Evolutionary conservation across 2,888 invertebrate species (phyloP).

Genomic region (Patella pellucida): DNA sequence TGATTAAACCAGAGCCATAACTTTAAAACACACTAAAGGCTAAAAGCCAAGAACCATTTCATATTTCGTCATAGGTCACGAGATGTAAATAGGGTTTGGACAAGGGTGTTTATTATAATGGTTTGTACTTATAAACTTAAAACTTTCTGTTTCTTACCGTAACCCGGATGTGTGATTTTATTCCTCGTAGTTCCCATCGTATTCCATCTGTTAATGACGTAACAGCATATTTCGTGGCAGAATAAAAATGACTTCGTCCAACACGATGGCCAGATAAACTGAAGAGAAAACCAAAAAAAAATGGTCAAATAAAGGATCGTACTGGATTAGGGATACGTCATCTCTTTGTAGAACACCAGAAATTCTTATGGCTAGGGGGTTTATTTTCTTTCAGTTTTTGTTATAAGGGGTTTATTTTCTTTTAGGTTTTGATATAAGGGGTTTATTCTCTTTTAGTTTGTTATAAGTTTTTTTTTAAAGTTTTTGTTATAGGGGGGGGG

Average conservation of each 20-base stretch:
- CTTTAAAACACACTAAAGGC: not conserved
- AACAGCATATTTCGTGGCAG: conserved; percentile 32
- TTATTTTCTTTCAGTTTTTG: too few species aligned
- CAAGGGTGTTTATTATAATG: too few species aligned
- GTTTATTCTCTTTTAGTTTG: too few species aligned
- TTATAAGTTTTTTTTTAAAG: too few species aligned
- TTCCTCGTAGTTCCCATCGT: conserved; percentile 29
- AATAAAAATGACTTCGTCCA: conserved; percentile 35
- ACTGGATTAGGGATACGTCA: too few species aligned
- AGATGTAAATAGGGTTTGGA: too few species aligned
- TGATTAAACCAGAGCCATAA: not conserved
- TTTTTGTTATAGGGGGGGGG: too few species aligned
- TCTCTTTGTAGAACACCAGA: too few species aligned
- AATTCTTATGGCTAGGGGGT: too few species aligned
- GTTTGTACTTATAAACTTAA: not conserved
- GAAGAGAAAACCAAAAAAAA: conserved; percentile 5
- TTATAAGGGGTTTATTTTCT: too few species aligned
- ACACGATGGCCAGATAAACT: conserved; percentile 60
- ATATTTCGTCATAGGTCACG: not conserved
- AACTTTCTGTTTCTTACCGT: conserved; percentile 15
- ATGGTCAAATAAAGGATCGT: too few species aligned
- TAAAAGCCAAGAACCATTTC: not conserved
- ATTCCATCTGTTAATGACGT: conserved; percentile 30
- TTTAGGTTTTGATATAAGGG: too few species aligned
- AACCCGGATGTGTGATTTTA: conserved; percentile 29